Conservation (phyloP, 1,140 invertebrate species). For the Megalopta genalis region DNA sequence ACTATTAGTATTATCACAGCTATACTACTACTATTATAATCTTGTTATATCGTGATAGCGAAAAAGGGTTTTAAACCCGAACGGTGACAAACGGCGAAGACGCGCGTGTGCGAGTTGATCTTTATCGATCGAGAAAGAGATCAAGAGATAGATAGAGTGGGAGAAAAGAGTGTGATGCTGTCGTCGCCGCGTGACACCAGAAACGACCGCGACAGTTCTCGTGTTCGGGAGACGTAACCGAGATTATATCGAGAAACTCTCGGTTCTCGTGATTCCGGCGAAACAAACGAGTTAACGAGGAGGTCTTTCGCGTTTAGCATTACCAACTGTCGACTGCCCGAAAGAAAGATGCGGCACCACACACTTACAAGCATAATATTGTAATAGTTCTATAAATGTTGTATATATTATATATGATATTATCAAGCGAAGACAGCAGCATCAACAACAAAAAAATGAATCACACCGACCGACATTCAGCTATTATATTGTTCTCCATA, state of each 20-base stretch:
- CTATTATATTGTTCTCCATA: slow-evolving; percentile 66
- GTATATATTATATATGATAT: slow-evolving; percentile 60
- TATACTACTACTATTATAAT: slow-evolving; percentile 58
- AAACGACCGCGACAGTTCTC: not conserved
- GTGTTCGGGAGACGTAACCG: too few species aligned
- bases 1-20: slow-evolving; percentile 65
- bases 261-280: slow-evolving; percentile 57
- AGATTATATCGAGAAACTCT: not conserved
- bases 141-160: too few species aligned
- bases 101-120: too few species aligned
- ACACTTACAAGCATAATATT: slow-evolving; percentile 53
- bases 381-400: slow-evolving; percentile 59
- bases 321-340: slow-evolving; percentile 11
- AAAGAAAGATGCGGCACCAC: slow-evolving; percentile 47
- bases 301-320: slow-evolving; percentile 40
- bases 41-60: slow-evolving; percentile 54
- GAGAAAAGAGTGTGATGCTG: too few species aligned
- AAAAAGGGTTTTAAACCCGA: slow-evolving; percentile 34
- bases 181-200: too few species aligned
- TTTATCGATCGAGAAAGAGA: not conserved
- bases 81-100: slow-evolving; percentile 25
- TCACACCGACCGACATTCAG: slow-evolving; percentile 68
- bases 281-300: slow-evolving; percentile 41
- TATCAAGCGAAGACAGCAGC: slow-evolving; percentile 51
- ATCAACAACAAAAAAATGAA: slow-evolving; percentile 37